Conservation (phyloP, 1,140 invertebrate species). For the Drosophila yakuba region DNA sequence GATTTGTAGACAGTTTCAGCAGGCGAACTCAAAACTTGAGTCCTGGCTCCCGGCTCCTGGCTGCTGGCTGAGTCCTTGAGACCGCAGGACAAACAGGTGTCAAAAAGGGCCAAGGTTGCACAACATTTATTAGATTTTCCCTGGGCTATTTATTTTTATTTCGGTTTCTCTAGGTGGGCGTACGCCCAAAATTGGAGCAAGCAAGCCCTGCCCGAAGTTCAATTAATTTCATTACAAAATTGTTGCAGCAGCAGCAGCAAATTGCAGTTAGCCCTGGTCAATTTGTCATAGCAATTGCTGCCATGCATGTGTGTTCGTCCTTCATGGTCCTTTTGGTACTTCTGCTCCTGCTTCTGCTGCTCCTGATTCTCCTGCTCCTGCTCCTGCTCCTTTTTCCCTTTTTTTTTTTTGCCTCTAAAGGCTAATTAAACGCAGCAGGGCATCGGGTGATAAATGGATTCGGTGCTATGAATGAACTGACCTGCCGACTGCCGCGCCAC, state of each 20-base stretch:
- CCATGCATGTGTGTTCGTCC: background rate
- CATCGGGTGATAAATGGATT: constrained; percentile 60
- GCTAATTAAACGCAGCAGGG: constrained; percentile 67
- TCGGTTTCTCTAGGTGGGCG: no score
- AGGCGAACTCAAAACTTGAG: constrained; percentile 8
- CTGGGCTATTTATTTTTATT: constrained; percentile 5
- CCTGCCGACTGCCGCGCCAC: constrained; percentile 29
- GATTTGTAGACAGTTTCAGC: constrained; percentile 71
- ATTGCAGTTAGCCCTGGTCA: constrained; percentile 55
- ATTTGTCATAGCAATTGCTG: constrained; percentile 68
- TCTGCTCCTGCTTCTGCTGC: background rate
- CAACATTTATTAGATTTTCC: constrained; percentile 73
- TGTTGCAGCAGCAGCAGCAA: constrained; percentile 49
- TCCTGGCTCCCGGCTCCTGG: no score
- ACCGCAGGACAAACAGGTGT: constrained; percentile 77
- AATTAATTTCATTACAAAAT: constrained; percentile 80
- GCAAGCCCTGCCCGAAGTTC: constrained; percentile 22
- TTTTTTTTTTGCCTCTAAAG: constrained; percentile 3
- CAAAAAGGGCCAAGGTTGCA: constrained; percentile 38
- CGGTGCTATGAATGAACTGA: constrained; percentile 53
- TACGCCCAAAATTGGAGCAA: constrained; percentile 53
- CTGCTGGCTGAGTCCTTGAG: constrained; percentile 3
- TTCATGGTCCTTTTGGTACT: no score
- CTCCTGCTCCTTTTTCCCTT: background rate
- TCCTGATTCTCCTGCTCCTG: background rate